Evolutionary conservation across 2,797 vertebrate species (phyloP), one percentile per base, ranked within the genome.

Genomic region (Sebastes reedi): DNA sequence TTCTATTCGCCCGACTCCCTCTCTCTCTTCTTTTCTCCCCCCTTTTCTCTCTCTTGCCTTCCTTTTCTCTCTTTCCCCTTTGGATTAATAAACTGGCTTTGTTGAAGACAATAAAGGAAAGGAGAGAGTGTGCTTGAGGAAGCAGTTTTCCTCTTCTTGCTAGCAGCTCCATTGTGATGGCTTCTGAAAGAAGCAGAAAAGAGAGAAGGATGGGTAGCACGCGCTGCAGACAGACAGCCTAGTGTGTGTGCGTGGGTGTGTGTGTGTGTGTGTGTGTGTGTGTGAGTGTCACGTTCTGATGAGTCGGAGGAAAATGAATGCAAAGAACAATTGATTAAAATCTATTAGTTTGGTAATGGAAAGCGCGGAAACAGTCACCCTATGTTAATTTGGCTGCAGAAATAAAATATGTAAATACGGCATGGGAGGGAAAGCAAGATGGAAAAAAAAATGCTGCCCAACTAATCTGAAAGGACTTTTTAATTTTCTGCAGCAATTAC

Each of bases 71-170:
- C 85, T 78, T 87, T 84, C 83, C 88, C 87, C 85, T 88, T 93
- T 94, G 94, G 95, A 95, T 95, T 95, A 95, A 96, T 96, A 95
- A 96, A 95, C 89, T 91, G 88, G 91, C 95, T 95, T 96, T 95
- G 94, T 95, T 95, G 92, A 93, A 95, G 91, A 92, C 94, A 95
- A 94, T 94, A 94, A 95, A 93, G 88, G 73, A 69, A 86, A 86
- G 82, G 67, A 83, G 87, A 89, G 88, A 87, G 91, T 88, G 91
- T 93, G 94, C 92, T 91, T 94, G 89, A 94, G 88, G 92, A 95
- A 92, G 93, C 93, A 91, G 88, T 94, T 95, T 65, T 95, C 91
- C 91, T 93, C 80, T 90, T 86, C 88, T 85, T 80, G 89, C 83
- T 87, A 65, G 84, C 87, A 85, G 91, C 87, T 72, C 90, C 84